These are phyloP conservation scores for Orthosia gothica DNA, from an alignment of 2,888 invertebrate genomes.

Conservation along the genomic window DNA sequence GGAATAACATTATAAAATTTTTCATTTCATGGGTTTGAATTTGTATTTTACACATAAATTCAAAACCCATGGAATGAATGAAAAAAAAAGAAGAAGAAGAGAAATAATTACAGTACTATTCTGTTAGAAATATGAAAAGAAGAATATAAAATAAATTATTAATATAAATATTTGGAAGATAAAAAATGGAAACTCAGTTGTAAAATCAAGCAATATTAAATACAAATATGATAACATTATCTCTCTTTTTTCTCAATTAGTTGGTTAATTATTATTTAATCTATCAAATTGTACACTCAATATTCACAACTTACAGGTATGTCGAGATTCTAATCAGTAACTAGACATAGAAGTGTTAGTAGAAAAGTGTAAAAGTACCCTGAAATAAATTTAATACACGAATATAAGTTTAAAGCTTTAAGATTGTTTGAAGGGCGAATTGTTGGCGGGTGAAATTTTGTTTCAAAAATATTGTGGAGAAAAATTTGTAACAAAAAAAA, in stretches of 20 bases:
- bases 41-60: slow-evolving; percentile 4
- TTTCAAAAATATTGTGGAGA: slow-evolving; percentile 40
- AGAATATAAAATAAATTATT: background rate
- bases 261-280: slow-evolving; percentile 31
- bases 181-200: background rate
- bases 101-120: background rate
- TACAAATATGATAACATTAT: slow-evolving; percentile 16
- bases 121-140: background rate
- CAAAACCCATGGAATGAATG: background rate
- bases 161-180: background rate
- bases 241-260: slow-evolving; percentile 41
- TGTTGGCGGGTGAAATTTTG: slow-evolving; percentile 31
- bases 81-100: background rate
- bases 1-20: background rate
- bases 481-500: background rate
- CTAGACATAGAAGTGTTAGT: slow-evolving; percentile 67
- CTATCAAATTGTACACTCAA: slow-evolving; percentile 54
- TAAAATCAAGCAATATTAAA: background rate
- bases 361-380: slow-evolving; percentile 89
- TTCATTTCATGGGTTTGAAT: too few relatives aligned
- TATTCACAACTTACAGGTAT: slow-evolving; percentile 54
- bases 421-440: slow-evolving; percentile 63
- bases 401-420: slow-evolving; percentile 71
- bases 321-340: slow-evolving; percentile 55
- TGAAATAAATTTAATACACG: slow-evolving; percentile 73